A percentile compares a stretch with the other conserved stretches of the same genome.
phyloP scores from a whole-genome alignment of 2,113 vertebrate species.

The Ochotona curzoniae region DNA sequence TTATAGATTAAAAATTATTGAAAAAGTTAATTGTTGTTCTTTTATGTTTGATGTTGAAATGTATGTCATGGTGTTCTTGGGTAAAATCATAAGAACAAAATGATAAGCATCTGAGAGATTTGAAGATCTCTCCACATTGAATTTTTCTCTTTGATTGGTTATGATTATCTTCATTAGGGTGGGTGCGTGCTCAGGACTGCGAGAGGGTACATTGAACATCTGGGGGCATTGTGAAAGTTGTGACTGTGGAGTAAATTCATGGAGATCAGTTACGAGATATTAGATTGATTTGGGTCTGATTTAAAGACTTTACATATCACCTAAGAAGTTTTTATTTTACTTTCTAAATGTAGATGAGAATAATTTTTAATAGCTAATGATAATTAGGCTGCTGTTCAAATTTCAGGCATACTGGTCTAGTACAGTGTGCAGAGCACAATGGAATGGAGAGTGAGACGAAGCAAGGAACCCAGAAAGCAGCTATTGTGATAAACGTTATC shows the following conservation, averaged over 20 bases:
- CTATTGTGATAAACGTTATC: not conserved
- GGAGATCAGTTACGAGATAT: not conserved
- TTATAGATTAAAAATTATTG: constrained; percentile 33
- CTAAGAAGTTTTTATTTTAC: not conserved
- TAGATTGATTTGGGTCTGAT: not conserved
- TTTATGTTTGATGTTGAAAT: constrained; percentile 1
- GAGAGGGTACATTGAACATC: not conserved
- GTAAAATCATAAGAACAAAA: not conserved
- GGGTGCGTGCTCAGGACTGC: not conserved
- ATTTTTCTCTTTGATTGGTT: not conserved
- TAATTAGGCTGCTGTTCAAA: not conserved
- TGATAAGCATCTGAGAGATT: not conserved
- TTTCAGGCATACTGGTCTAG: constrained; percentile 12
- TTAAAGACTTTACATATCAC: constrained; percentile 37
- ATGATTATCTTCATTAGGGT: not conserved
- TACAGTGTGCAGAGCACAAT: not conserved
- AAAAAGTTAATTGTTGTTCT: not conserved
- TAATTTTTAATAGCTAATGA: not conserved
- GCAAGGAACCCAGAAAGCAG: not conserved
- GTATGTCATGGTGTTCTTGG: not conserved
- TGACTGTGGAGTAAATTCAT: constrained; percentile 4
- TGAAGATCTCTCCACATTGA: constrained; percentile 25
- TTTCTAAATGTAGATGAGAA: not conserved
- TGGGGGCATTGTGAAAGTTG: not conserved
- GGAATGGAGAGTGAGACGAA: not conserved